Evolutionary conservation across 2,113 vertebrate genomes (phyloP).

Genomic region (Entelurus aequoreus): DNA sequence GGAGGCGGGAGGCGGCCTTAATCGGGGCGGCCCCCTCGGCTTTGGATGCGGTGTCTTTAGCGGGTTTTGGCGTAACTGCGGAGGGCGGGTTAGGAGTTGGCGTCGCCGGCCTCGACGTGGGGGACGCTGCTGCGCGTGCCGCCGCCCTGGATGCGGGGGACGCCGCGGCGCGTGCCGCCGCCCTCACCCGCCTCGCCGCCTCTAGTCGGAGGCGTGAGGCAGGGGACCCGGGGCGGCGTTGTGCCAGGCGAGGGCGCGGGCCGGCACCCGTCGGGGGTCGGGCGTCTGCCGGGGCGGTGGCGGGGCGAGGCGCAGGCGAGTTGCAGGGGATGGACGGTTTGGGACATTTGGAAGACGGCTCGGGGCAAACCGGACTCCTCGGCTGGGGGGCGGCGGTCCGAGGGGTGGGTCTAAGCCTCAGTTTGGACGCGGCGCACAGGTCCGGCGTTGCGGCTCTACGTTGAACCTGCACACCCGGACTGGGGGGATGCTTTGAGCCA

Average conservation of each 20-base stretch:
- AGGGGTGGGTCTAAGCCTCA: conserved; percentile 38
- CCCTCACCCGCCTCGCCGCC: conserved; percentile 42
- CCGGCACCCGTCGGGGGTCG: conserved; percentile 39
- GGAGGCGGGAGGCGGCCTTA: conserved; percentile 8
- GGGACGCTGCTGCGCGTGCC: conserved; percentile 12
- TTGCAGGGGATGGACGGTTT: conserved; percentile 57
- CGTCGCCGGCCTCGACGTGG: conserved; percentile 21
- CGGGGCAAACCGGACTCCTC: conserved; percentile 63
- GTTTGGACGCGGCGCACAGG: conserved; percentile 30
- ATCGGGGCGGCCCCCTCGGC: conserved; percentile 17
- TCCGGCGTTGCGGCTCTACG: conserved; percentile 37
- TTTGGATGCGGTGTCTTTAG: conserved; percentile 45
- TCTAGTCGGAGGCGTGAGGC: conserved; percentile 54
- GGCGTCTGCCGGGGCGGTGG: conserved; percentile 30
- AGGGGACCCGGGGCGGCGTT: conserved; percentile 57
- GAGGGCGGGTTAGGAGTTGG: conserved; percentile 33
- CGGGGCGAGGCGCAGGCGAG: conserved; percentile 30
- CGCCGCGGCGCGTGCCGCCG: conserved; percentile 18
- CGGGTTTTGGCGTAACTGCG: conserved; percentile 27
- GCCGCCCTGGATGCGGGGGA: conserved; percentile 24
- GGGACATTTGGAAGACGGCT: conserved; percentile 69
- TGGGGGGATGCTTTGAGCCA: conserved; percentile 24
- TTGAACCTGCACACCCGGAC: neutral
- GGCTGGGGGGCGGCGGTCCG: conserved; percentile 43
- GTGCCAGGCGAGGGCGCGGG: conserved; percentile 49